These are phyloP conservation scores for Oxytorus armatus DNA, from an alignment of 2,888 invertebrate genomes.

Conservation along the genomic window DNA sequence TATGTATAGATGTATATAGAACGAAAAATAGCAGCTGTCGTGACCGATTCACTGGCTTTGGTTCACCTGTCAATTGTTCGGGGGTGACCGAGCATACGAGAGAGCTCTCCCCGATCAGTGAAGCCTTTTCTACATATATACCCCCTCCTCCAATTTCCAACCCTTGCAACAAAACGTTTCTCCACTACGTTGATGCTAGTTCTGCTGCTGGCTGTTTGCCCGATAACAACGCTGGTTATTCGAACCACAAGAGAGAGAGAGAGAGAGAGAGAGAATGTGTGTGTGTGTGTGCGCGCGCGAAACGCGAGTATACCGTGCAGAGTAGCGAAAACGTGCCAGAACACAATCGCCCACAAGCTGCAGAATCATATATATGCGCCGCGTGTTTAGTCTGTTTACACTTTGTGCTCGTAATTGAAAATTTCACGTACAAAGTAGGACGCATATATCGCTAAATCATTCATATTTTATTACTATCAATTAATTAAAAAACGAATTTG, in stretches of 20 bases:
- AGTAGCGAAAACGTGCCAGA: slow-evolving; percentile 35
- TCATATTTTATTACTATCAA: too few relatives aligned
- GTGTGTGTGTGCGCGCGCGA: background rate
- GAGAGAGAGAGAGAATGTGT: too few relatives aligned
- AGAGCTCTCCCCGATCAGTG: background rate
- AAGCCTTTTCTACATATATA: background rate
- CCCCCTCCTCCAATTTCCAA: background rate
- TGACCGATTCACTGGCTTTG: slow-evolving; percentile 25
- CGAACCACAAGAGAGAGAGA: background rate
- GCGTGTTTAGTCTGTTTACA: background rate
- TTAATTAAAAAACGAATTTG: too few relatives aligned
- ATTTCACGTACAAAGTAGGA: slow-evolving; percentile 12
- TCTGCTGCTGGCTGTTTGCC: slow-evolving; percentile 57
- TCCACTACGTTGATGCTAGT: slow-evolving; percentile 21
- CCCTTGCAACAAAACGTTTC: slow-evolving; percentile 8
- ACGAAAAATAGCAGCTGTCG: slow-evolving; percentile 36
- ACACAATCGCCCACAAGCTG: background rate
- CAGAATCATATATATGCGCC: background rate
- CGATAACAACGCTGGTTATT: slow-evolving; percentile 33
- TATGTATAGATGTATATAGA: background rate
- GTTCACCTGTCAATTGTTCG: slow-evolving; percentile 56
- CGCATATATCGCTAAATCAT: background rate
- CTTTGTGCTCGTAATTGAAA: background rate
- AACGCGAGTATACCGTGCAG: background rate
- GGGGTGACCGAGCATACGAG: slow-evolving; percentile 39